phyloP scores from a whole-genome alignment of 2,797 vertebrate species.

The Eremophila alpestris region DNA sequence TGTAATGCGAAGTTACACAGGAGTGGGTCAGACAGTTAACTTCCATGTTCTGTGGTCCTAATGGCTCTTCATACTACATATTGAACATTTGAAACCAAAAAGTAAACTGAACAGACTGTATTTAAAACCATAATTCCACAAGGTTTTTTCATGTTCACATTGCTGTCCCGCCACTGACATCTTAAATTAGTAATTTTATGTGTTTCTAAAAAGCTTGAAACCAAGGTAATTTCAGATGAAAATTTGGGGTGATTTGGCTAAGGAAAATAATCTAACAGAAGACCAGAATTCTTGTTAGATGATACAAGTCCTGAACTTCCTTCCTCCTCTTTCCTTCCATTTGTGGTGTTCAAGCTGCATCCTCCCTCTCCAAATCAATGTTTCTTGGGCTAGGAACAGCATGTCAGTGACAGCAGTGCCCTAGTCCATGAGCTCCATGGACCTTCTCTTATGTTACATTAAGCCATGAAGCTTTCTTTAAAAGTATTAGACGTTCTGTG shows the following conservation, averaged over 20 bases:
- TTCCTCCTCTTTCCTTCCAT: neutral
- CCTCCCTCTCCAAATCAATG: neutral
- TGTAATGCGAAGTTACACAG: neutral
- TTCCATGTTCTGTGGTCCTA: neutral
- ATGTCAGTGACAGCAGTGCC: neutral
- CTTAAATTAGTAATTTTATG: neutral
- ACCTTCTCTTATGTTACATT: neutral
- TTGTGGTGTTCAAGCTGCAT: neutral
- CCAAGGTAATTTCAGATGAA: neutral
- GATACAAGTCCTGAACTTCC: neutral
- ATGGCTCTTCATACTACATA: neutral
- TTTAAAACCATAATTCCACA: neutral
- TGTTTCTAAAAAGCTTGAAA: neutral
- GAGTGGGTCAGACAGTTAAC: neutral
- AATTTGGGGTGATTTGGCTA: neutral
- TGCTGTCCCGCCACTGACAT: neutral
- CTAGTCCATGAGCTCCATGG: neutral
- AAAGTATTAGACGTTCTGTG: neutral
- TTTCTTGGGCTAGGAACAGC: neutral
- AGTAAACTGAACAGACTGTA: neutral
- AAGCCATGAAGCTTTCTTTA: neutral
- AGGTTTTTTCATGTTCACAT: neutral
- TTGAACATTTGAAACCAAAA: neutral
- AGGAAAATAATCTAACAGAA: neutral
- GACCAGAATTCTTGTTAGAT: neutral